phyloP scores from a whole-genome alignment of 37 sponge, comb jelly and placozoan genomes.

The Amphimedon queenslandica region DNA sequence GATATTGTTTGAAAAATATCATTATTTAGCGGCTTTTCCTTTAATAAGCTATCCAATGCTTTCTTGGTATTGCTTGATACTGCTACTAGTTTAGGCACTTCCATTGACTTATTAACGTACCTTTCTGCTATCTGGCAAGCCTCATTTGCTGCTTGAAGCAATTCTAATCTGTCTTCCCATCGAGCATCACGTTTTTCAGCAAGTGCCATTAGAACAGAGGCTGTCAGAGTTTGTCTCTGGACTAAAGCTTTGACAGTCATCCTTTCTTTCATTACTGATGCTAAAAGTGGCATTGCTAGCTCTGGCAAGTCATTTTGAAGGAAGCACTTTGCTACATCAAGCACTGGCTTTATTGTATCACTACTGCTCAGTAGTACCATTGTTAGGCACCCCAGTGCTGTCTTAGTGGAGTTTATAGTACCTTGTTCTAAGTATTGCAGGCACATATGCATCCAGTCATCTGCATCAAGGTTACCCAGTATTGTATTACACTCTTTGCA shows the following conservation, averaged over 20 bases:
- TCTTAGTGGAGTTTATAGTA: neutral
- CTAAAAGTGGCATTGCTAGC: neutral
- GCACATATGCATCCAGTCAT: neutral
- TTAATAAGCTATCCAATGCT: too few species aligned
- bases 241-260: neutral
- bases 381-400: neutral
- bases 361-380: neutral
- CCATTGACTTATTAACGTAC: neutral
- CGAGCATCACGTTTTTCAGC: neutral
- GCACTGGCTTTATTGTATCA: neutral
- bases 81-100: too few species aligned
- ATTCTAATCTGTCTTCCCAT: neutral
- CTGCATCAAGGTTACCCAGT: neutral
- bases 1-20: too few species aligned
- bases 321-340: neutral
- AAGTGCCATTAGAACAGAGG: neutral
- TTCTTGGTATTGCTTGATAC: too few species aligned
- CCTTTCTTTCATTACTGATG: neutral
- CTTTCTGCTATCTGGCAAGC: neutral
- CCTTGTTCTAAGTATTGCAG: neutral
- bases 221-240: neutral
- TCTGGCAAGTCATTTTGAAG: neutral
- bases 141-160: neutral
- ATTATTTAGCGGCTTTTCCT: too few species aligned
- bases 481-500: neutral